phyloP scores from a whole-genome alignment of 2,797 vertebrate genomes.

The Lophotriccus pileatus region DNA sequence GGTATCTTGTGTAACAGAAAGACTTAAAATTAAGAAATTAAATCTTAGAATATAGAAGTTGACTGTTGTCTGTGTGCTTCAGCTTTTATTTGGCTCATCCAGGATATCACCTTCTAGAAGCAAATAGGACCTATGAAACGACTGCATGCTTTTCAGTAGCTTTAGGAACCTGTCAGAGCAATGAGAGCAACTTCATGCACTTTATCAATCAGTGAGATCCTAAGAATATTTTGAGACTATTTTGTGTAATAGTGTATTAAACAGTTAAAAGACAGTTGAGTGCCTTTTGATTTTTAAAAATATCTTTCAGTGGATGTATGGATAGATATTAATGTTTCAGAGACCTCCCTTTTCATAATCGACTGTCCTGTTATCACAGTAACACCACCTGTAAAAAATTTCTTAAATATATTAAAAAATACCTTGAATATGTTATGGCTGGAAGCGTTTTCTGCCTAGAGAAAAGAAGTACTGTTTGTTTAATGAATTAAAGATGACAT shows the following conservation, averaged over 20 bases:
- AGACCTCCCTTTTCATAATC: neutral
- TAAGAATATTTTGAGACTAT: neutral
- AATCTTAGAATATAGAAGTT: neutral
- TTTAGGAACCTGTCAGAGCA: neutral
- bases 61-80: neutral
- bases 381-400: neutral
- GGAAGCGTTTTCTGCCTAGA: neutral
- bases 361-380: neutral
- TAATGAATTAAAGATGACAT: slow-evolving; percentile 39
- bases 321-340: neutral
- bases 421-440: neutral
- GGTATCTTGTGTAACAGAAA: neutral
- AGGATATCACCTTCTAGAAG: neutral
- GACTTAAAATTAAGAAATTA: neutral
- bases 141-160: neutral
- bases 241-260: neutral
- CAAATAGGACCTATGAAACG: neutral
- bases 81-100: neutral
- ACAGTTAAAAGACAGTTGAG: neutral
- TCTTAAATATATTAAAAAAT: neutral
- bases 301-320: neutral
- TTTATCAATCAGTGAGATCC: neutral
- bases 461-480: slow-evolving; percentile 10
- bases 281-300: neutral
- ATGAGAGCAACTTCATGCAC: neutral